Conservation (phyloP, 2,113 vertebrate genomes). For the Rhinolophus ferrumequinum region DNA sequence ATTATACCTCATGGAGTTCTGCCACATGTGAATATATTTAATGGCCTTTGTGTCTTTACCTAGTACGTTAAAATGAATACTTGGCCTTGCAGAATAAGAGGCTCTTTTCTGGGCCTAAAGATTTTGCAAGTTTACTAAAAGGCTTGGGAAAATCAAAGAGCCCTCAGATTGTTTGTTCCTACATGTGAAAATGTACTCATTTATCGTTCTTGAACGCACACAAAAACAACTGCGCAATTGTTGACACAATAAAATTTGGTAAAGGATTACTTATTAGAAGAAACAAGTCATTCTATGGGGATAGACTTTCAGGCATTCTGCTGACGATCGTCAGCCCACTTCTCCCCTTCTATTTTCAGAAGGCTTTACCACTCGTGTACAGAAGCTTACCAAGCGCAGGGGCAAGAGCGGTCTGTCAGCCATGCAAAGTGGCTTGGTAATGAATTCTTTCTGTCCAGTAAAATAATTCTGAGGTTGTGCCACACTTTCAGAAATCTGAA, state of each 20-base stretch:
- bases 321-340: background rate
- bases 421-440: background rate
- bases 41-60: constrained; percentile 35
- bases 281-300: background rate
- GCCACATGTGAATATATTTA: background rate
- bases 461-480: background rate
- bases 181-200: background rate
- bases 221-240: background rate
- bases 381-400: background rate
- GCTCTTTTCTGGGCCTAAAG: background rate
- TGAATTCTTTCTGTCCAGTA: background rate
- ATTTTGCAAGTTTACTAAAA: constrained; percentile 53
- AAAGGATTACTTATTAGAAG: background rate
- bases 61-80: constrained; percentile 55
- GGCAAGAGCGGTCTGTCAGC: background rate
- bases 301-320: background rate
- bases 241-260: background rate
- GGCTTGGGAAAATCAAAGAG: constrained; percentile 42
- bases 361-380: background rate
- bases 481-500: background rate
- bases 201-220: constrained; percentile 27
- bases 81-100: background rate
- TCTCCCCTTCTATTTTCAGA: background rate
- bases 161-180: constrained; percentile 21
- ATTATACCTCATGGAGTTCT: constrained; percentile 45